These are phyloP conservation scores for Nomada goodeniana DNA, from an alignment of 2,888 invertebrate genomes.

Conservation along the genomic window DNA sequence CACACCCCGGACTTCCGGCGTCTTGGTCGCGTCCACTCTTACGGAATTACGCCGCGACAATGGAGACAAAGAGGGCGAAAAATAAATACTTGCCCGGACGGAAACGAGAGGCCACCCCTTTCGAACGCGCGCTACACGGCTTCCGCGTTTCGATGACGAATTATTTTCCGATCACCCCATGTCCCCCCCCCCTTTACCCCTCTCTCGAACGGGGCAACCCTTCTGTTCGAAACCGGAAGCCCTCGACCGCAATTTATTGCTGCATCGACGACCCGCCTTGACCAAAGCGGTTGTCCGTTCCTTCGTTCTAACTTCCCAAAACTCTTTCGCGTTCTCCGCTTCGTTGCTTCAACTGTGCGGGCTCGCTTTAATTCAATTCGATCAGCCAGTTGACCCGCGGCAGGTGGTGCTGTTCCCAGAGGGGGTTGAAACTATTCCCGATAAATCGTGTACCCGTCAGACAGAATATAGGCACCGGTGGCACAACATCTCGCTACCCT, in stretches of 20 bases:
- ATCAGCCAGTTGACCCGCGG: too few species aligned
- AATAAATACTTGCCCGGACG: conserved; percentile 53
- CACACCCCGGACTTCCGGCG: conserved; percentile 61
- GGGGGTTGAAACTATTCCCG: too few species aligned
- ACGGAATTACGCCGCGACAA: conserved; percentile 35
- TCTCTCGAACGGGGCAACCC: not conserved
- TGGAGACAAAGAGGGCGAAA: conserved; percentile 45
- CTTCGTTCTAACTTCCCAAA: not conserved
- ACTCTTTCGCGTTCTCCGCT: not conserved
- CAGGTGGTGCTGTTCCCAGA: too few species aligned
- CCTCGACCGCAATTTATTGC: not conserved
- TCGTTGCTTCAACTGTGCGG: too few species aligned
- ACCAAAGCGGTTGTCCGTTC: not conserved
- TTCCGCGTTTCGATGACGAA: conserved; percentile 1
- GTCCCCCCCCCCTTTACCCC: not conserved
- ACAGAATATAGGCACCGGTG: too few species aligned
- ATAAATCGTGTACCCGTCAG: too few species aligned
- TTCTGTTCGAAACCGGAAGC: not conserved
- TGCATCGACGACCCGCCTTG: not conserved
- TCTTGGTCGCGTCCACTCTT: conserved; percentile 21
- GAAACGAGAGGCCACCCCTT: conserved; percentile 11
- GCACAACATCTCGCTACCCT: too few species aligned
- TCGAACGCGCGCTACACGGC: not conserved
- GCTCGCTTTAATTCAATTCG: too few species aligned
- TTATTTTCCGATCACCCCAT: conserved; percentile 4